Evolutionary conservation across 1,140 invertebrate species (phyloP).

Genomic region (Sitodiplosis mosellana): DNA sequence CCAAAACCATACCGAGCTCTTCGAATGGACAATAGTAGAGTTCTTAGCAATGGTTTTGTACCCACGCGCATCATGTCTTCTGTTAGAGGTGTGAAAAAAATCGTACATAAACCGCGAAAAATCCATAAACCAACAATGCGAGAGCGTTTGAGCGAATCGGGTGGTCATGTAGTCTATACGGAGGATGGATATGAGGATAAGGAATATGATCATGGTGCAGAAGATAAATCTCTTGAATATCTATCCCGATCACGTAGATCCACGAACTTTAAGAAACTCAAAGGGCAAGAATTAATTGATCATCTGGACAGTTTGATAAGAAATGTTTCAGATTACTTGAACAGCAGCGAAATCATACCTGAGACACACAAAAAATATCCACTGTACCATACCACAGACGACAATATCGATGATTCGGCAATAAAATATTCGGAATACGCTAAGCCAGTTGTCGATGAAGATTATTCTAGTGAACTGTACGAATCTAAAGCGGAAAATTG

Average conservation of each 20-base stretch:
- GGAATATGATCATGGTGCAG: conserved; percentile 55
- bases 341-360: neutral
- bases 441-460: neutral
- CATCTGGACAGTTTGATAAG: neutral
- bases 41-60: conserved; percentile 31
- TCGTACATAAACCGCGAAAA: conserved; percentile 35
- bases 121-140: conserved; percentile 38
- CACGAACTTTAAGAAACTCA: neutral
- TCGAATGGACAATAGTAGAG: conserved; percentile 13
- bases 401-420: neutral
- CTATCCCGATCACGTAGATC: conserved; percentile 5
- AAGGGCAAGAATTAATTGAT: neutral
- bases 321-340: neutral
- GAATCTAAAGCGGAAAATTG: neutral
- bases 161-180: conserved; percentile 50
- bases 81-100: conserved; percentile 38
- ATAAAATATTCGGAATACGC: neutral
- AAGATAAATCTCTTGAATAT: conserved; percentile 44
- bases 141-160: conserved; percentile 47
- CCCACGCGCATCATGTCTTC: conserved; percentile 46
- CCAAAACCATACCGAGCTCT: too few relatives aligned
- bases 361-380: neutral
- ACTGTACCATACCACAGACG: neutral
- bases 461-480: neutral
- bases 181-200: conserved; percentile 63